phyloP scores from a whole-genome alignment of 2,113 vertebrate genomes.

The Sus scrofa region T2T-Sscrofa CM000818.6:76143501-76144000 shows the following conservation, averaged over 20 bases:
- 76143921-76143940: background rate
- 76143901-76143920: background rate
- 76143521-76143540: conserved; percentile 22
- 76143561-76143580: conserved; percentile 51
- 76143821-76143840: background rate
- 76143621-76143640: background rate
- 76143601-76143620: conserved; percentile 22
- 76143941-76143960: background rate
- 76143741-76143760: background rate
- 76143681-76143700: background rate
- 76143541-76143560: conserved; percentile 24
- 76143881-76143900: background rate
- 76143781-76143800: background rate
- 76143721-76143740: background rate
- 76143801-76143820: background rate
- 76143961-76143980: background rate
- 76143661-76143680: background rate
- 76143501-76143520: conserved; percentile 42
- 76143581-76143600: background rate
- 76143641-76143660: background rate
- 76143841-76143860: background rate
- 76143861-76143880: background rate
- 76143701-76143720: background rate
- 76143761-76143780: background rate
- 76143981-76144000: background rate